Evolutionary conservation across 2,797 vertebrate genomes (phyloP).

Genomic region (Anisognathus igniventris): DNA sequence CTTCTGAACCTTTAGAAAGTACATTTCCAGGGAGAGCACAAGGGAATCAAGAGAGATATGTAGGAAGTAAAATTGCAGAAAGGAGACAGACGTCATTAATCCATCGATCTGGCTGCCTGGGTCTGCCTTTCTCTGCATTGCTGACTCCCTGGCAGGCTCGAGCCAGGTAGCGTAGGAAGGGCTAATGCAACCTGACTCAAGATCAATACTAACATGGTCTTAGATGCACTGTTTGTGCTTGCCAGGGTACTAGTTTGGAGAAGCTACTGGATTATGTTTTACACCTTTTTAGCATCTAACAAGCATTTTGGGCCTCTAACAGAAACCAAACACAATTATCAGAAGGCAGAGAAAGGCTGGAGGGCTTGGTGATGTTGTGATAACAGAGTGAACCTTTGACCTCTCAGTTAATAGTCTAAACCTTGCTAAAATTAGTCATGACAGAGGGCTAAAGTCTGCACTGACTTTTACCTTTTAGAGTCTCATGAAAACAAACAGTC

Average conservation of each 20-base stretch:
- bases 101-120: slow-evolving; percentile 47
- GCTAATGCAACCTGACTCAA: slow-evolving; percentile 65
- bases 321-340: slow-evolving; percentile 55
- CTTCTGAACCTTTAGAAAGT: neutral
- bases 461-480: neutral
- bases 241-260: slow-evolving; percentile 57
- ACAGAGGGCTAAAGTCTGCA: neutral
- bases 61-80: slow-evolving; percentile 43
- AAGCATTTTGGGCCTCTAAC: slow-evolving; percentile 34
- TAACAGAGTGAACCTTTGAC: neutral
- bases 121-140: slow-evolving; percentile 52
- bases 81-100: slow-evolving; percentile 63
- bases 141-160: slow-evolving; percentile 55
- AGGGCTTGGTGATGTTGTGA: neutral
- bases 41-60: neutral
- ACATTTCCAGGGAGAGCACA: neutral
- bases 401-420: slow-evolving; percentile 13
- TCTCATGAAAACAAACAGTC: neutral
- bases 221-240: slow-evolving; percentile 63
- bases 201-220: slow-evolving; percentile 70
- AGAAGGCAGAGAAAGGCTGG: neutral
- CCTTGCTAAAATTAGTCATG: slow-evolving; percentile 23
- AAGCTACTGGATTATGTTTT: slow-evolving; percentile 62
- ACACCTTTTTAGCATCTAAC: slow-evolving; percentile 60
- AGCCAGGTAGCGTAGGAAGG: slow-evolving; percentile 19